Percentiles rank a stretch among this genome's conserved stretches.
These are phyloP conservation scores for Prunella himalayana DNA, from an alignment of 2,113 vertebrate genomes.

Conservation along the genomic window DNA sequence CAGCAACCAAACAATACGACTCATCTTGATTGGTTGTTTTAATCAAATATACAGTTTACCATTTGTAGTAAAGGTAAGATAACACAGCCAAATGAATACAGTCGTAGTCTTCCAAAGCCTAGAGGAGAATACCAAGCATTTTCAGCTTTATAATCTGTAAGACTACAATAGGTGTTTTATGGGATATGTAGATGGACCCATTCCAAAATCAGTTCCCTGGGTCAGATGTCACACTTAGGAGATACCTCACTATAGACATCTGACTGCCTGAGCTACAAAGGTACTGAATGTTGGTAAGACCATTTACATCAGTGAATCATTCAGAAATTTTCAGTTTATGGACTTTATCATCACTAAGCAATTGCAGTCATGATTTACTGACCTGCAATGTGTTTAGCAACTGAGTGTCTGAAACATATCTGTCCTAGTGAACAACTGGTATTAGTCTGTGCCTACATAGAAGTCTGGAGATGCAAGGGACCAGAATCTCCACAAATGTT, in stretches of 20 bases:
- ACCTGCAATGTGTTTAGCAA: not conserved
- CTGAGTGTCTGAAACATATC: not conserved
- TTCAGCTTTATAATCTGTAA: not conserved
- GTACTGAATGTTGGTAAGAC: not conserved
- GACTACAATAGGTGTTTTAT: not conserved
- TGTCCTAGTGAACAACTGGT: not conserved
- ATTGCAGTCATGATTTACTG: not conserved
- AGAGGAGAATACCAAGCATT: not conserved
- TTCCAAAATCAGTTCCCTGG: not conserved
- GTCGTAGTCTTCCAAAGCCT: not conserved
- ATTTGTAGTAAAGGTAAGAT: not conserved
- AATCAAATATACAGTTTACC: not conserved
- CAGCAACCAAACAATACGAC: not conserved
- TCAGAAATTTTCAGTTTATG: not conserved
- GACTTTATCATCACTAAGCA: not conserved
- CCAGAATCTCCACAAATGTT: not conserved
- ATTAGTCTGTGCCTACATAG: not conserved
- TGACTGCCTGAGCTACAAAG: not conserved
- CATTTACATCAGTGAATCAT: not conserved
- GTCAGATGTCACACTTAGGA: not conserved
- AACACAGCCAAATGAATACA: not conserved
- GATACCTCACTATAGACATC: not conserved
- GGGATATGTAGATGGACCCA: not conserved
- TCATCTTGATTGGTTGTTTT: not conserved
- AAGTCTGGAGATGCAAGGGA: not conserved